Conservation (phyloP, 2,113 vertebrate genomes). For the Himantopus leucocephalus region DNA sequence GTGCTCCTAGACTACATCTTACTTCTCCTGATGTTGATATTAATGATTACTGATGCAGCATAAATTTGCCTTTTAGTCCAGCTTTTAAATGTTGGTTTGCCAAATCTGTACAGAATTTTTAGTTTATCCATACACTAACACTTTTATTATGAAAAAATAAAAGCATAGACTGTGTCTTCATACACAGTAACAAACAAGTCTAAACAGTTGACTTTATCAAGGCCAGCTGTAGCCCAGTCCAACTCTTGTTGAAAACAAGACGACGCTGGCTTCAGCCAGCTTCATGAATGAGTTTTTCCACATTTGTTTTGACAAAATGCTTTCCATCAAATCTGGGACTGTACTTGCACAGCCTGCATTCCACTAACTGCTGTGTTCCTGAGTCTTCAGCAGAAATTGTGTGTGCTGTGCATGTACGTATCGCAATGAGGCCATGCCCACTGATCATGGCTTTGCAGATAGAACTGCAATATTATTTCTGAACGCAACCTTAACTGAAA, state of each 20-base stretch:
- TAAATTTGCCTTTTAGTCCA: background rate
- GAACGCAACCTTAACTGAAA: background rate
- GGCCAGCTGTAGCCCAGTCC: background rate
- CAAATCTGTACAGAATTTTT: background rate
- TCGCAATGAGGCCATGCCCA: background rate
- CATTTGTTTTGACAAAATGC: background rate
- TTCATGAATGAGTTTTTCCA: background rate
- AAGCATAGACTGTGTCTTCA: background rate
- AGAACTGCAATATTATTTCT: background rate
- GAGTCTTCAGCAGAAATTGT: background rate
- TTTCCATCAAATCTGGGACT: background rate
- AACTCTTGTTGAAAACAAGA: background rate
- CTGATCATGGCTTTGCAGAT: background rate
- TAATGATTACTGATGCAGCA: background rate
- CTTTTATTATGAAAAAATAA: background rate
- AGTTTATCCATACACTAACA: background rate
- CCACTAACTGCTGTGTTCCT: background rate
- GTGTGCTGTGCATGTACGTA: background rate
- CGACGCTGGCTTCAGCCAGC: background rate
- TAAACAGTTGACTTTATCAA: background rate
- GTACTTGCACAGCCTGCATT: background rate
- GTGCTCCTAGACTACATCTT: background rate
- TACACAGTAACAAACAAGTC: background rate
- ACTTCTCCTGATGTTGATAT: background rate
- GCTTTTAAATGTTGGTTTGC: background rate